Evolutionary conservation across 2,797 vertebrate genomes (phyloP).

Genomic region (Scomberomorus guttatus): DNA sequence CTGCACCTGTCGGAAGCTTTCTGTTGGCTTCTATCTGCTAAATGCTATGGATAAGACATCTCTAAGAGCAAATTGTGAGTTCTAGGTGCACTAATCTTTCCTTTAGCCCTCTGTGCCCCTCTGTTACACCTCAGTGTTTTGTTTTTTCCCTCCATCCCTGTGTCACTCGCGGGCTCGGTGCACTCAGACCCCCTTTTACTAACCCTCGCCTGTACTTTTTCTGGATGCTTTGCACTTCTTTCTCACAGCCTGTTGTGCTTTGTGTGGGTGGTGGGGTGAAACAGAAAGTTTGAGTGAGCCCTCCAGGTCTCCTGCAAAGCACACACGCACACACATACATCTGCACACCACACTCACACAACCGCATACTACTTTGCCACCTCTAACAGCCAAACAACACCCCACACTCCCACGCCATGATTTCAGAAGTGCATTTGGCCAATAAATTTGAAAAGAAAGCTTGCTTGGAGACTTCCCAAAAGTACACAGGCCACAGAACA

Average conservation of each 20-base stretch:
- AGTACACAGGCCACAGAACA: conserved; percentile 56
- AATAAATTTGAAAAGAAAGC: conserved; percentile 68
- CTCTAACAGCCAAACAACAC: conserved; percentile 68
- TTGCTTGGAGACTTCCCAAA: conserved; percentile 63
- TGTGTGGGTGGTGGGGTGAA: conserved; percentile 69
- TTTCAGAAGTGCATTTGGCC: conserved; percentile 68
- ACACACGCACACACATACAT: conserved; percentile 25
- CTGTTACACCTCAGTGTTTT: conserved; percentile 13
- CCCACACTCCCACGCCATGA: conserved; percentile 66
- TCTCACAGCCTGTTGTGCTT: conserved; percentile 61
- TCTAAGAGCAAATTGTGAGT: conserved; percentile 64
- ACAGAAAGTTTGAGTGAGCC: conserved; percentile 66
- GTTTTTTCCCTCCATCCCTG: conserved; percentile 20
- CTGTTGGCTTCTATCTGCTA: conserved; percentile 57
- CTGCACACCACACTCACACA: conserved; percentile 39
- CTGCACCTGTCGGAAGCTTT: conserved; percentile 63
- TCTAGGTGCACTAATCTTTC: conserved; percentile 71
- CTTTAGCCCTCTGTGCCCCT: conserved; percentile 64
- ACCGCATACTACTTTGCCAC: conserved; percentile 53
- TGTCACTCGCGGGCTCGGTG: conserved; percentile 46
- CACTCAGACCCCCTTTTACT: conserved; percentile 37
- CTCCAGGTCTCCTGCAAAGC: conserved; percentile 46
- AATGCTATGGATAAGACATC: conserved; percentile 58
- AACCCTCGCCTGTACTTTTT: conserved; percentile 33
- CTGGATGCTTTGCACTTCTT: conserved; percentile 38